Evolutionary conservation across 2,797 vertebrate species (phyloP), one percentile per base, ranked within the genome.

Genomic region (Sphenodon punctatus): DNA sequence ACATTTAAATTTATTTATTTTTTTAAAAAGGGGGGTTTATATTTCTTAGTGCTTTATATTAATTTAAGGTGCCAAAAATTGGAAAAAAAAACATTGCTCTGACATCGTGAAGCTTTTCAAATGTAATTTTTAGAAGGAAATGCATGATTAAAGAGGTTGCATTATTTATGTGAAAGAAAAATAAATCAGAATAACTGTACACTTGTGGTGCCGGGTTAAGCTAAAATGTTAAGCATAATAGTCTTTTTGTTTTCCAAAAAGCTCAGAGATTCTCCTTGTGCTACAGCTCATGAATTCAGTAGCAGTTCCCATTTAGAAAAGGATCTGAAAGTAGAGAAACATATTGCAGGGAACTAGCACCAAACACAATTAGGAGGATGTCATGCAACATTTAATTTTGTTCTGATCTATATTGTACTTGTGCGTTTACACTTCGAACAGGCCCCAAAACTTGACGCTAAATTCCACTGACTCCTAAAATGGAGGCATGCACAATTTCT

Each of bases 131-230:
- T 60, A 78, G 83, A 87, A 82, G 80, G 58, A 80, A 90, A 89
- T 86, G 67, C 65, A 88, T 92, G 87, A 91, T 91, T 92, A 94
- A 84, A 92, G 85, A 74, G 32, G 15, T 34, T 93, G 87, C 87
- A 94, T 95, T 94, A 94, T 95, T 95, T 94, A 95, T 94, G 80
- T 89, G 84, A 66, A 78, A 90, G 74, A 84, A 88, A 91, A 95
- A 94, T 94, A 90, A 94, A 90, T 88, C 71, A 66, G 82, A 87
- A 80, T 90, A 85, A 78, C 63, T 86, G 59, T 79, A 76, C 64
- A 59, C 42, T 78, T 19, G 20, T 51, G 77, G 58, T 82, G 77
- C 30, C n/a, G n/a, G 1, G 9, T 58, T 85, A 87, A 81, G 87
- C 72, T 77, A 73, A 90, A 90, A 82, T 65, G 27, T 51, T 88